phyloP scores from a whole-genome alignment of 2,113 vertebrate species.

The Vidua macroura region DNA sequence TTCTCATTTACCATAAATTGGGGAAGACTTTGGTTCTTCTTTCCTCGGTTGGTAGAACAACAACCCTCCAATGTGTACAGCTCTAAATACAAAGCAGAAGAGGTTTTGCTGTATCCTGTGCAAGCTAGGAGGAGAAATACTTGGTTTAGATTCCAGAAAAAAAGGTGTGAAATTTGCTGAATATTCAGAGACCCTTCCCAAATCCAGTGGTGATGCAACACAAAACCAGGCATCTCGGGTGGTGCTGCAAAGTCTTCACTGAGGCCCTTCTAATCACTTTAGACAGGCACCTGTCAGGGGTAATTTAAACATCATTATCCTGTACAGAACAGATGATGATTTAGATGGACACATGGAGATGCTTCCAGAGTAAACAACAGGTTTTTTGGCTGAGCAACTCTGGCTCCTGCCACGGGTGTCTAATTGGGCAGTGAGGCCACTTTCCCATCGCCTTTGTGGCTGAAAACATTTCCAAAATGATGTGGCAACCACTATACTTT shows the following conservation, averaged over 20 bases:
- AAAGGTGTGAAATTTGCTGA: neutral
- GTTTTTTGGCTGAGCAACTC: neutral
- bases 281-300: neutral
- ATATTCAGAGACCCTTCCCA: neutral
- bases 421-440: neutral
- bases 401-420: neutral
- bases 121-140: neutral
- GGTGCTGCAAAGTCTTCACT: neutral
- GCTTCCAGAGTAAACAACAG: neutral
- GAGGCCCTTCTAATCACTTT: neutral
- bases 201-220: too few species aligned
- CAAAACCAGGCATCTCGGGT: neutral
- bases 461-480: neutral
- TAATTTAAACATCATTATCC: neutral
- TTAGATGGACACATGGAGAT: neutral
- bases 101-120: accelerated
- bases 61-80: neutral
- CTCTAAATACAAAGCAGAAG: neutral
- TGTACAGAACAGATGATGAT: neutral
- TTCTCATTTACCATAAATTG: neutral
- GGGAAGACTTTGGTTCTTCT: neutral
- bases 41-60: neutral
- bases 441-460: accelerated
- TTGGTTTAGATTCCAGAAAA: neutral
- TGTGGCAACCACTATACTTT: neutral